These are phyloP conservation scores for Drosophila funebris DNA, from an alignment of 1,140 invertebrate genomes.

Conservation along the genomic window DNA sequence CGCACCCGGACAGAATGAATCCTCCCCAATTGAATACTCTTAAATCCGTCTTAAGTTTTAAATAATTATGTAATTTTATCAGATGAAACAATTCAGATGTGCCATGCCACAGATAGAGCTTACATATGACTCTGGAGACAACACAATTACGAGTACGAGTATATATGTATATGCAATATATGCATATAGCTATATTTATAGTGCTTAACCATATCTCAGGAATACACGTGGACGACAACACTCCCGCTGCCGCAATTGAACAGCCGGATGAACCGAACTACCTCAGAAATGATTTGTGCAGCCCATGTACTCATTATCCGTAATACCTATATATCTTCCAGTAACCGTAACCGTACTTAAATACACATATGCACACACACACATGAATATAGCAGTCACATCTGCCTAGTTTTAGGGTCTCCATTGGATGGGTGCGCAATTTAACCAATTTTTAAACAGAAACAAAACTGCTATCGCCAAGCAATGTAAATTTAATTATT, in stretches of 20 bases:
- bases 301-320: slow-evolving; percentile 29
- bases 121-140: slow-evolving; percentile 17
- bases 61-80: slow-evolving; percentile 29
- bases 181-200: slow-evolving; percentile 1
- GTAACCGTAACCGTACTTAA: slow-evolving; percentile 32
- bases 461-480: slow-evolving; percentile 23
- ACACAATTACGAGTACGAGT: slow-evolving; percentile 4
- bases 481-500: slow-evolving; percentile 38
- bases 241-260: slow-evolving; percentile 21
- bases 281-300: slow-evolving; percentile 57
- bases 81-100: slow-evolving; percentile 64
- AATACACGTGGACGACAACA: slow-evolving; percentile 43
- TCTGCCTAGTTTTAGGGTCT: slow-evolving; percentile 45
- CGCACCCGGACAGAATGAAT: slow-evolving; percentile 16
- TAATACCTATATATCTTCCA: slow-evolving; percentile 52
- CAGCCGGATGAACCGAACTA: slow-evolving; percentile 65
- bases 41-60: slow-evolving; percentile 37
- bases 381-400: slow-evolving; percentile 12
- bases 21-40: slow-evolving; percentile 9
- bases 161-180: slow-evolving; percentile 1
- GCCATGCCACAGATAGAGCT: slow-evolving; percentile 66
- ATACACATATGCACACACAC: slow-evolving; percentile 14
- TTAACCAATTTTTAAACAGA: slow-evolving; percentile 1
- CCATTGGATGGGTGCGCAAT: slow-evolving; percentile 22
- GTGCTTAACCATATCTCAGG: slow-evolving; percentile 66